Percentiles rank a stretch among this genome's conserved stretches.
These are phyloP conservation scores for Pleuronectes platessa DNA, from an alignment of 2,113 vertebrate species.

Conservation along the genomic window DNA sequence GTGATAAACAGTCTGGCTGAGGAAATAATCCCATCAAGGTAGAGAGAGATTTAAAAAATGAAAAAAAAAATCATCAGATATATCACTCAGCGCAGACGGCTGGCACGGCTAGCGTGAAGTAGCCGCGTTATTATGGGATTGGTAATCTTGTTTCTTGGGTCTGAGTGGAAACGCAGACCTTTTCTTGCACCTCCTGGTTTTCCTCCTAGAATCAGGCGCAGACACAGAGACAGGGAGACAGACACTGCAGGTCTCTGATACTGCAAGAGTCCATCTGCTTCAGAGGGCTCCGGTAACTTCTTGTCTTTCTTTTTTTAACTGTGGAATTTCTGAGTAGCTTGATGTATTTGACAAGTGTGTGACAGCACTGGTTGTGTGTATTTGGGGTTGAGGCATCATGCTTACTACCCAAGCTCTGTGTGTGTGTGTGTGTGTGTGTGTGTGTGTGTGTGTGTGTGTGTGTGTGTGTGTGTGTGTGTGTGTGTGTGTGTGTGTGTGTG, in stretches of 20 bases:
- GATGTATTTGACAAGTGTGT: conserved; percentile 90
- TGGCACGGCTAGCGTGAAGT: conserved; percentile 62
- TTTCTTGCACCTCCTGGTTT: conserved; percentile 49
- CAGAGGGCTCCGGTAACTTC: conserved; percentile 72
- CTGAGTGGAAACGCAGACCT: conserved; percentile 66
- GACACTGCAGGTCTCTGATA: conserved; percentile 64
- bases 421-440: conserved; percentile 65
- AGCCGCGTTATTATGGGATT: conserved; percentile 74
- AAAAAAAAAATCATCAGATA: conserved; percentile 65
- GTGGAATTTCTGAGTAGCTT: conserved; percentile 88
- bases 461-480: conserved; percentile 64
- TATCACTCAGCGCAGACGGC: conserved; percentile 69
- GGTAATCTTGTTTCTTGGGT: conserved; percentile 76
- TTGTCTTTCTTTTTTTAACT: conserved; percentile 71
- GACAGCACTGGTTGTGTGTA: conserved; percentile 84
- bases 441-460: neutral
- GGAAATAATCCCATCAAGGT: conserved; percentile 81
- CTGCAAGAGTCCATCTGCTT: conserved; percentile 74
- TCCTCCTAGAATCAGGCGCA: conserved; percentile 61
- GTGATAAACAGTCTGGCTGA: conserved; percentile 78
- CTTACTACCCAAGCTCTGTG: conserved; percentile 82
- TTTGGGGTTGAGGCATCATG: conserved; percentile 79
- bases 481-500: no score
- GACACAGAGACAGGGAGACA: conserved; percentile 64
- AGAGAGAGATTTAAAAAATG: conserved; percentile 68